Evolutionary conservation across 2,888 invertebrate species (phyloP).

Genomic region (Spodoptera littoralis): DNA sequence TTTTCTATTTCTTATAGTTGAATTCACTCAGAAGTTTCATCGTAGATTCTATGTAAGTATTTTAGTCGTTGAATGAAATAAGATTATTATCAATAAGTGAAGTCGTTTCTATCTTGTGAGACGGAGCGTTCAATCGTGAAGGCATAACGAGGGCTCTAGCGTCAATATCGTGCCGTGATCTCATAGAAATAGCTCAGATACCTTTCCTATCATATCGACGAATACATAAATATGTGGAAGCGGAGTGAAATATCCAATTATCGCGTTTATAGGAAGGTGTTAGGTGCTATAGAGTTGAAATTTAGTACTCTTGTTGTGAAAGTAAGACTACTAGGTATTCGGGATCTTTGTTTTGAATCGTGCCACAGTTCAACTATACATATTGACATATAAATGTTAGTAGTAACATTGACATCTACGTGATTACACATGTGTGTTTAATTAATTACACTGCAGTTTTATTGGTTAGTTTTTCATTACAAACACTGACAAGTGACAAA

Average conservation of each 20-base stretch:
- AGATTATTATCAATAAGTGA: conserved; percentile 52
- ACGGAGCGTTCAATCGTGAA: conserved; percentile 47
- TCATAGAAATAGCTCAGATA: conserved; percentile 46
- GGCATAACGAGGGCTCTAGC: conserved; percentile 50
- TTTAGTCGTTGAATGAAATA: conserved; percentile 18
- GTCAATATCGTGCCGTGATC: conserved; percentile 38
- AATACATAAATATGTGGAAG: conserved; percentile 42
- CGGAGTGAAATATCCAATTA: conserved; percentile 42
- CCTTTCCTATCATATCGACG: conserved; percentile 30
- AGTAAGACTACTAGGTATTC: background rate
- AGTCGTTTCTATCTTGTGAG: conserved; percentile 44
- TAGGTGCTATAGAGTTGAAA: conserved; percentile 4
- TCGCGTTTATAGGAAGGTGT: conserved; percentile 18
- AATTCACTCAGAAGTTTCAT: background rate
- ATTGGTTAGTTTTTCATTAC: too few relatives aligned
- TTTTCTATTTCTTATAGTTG: background rate
- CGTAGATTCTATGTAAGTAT: background rate
- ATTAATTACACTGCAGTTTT: too few relatives aligned
- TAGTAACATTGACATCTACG: too few relatives aligned
- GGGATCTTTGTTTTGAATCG: too few relatives aligned
- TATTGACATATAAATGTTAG: too few relatives aligned
- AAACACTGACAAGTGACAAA: too few relatives aligned
- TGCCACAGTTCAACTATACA: too few relatives aligned
- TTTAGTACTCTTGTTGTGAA: background rate
- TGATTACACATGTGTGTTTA: too few relatives aligned